Evolutionary conservation across 2,113 vertebrate species (phyloP).

Genomic region (Laticauda colubrina): DNA sequence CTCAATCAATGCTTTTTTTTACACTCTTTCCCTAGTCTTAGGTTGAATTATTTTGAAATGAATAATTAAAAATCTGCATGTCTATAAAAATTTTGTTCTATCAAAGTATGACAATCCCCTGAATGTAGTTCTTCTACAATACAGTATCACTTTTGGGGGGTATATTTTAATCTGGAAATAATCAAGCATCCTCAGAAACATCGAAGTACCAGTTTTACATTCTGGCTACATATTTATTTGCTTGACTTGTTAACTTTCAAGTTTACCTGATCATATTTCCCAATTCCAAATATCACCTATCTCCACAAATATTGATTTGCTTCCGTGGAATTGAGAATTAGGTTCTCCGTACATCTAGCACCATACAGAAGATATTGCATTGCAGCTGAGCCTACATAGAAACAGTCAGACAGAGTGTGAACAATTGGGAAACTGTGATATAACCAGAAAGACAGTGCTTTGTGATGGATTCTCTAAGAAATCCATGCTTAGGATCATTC

Average conservation of each 20-base stretch:
- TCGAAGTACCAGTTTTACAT: not conserved
- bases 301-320: not conserved
- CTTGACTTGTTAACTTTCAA: not conserved
- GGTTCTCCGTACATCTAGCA: not conserved
- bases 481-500: not conserved
- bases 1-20: not conserved
- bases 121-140: not conserved
- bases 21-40: not conserved
- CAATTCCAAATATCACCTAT: not conserved
- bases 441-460: not conserved
- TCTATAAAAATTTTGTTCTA: not conserved
- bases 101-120: not conserved
- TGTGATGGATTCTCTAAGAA: not conserved
- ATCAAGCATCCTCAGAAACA: not conserved
- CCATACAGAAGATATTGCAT: not conserved
- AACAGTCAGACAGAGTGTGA: not conserved
- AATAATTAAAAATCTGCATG: slow-evolving; percentile 56
- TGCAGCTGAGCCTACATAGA: not conserved
- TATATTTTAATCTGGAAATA: not conserved
- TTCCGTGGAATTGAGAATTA: not conserved
- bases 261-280: not conserved
- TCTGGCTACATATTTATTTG: not conserved
- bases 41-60: not conserved
- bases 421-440: not conserved
- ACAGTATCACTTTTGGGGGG: too few species aligned